Conservation (phyloP, 2,888 invertebrate genomes). For the Theristus sp. region DNA sequence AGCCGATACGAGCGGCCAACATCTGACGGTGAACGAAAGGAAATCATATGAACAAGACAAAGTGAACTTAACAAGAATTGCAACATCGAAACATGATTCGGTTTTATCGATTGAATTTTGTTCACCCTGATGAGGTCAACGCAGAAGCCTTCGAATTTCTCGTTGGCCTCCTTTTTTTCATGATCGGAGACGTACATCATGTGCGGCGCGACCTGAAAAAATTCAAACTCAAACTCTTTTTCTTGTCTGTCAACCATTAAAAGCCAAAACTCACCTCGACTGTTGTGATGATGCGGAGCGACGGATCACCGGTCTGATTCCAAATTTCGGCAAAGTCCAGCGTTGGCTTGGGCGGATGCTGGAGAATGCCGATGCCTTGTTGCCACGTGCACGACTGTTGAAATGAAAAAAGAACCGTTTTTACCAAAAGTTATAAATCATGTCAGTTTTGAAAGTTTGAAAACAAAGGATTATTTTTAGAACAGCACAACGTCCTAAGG, state of each 20-base stretch:
- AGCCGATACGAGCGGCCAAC: constrained; percentile 28
- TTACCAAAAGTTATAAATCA: no score
- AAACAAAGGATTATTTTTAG: no score
- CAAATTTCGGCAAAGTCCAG: not conserved
- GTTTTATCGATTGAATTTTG: no score
- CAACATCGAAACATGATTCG: no score
- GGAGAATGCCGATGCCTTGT: not conserved
- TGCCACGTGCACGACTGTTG: not conserved
- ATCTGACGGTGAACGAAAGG: constrained; percentile 14
- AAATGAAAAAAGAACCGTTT: no score
- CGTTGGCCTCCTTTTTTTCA: constrained; percentile 53
- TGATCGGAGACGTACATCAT: constrained; percentile 42
- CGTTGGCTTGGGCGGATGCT: not conserved
- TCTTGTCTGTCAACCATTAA: no score
- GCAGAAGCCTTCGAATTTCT: constrained; percentile 47
- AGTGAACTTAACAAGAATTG: no score
- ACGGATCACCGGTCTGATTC: not conserved
- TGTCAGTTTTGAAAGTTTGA: no score
- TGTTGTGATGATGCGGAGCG: not conserved
- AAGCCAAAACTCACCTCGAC: no score
- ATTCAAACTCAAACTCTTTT: no score
- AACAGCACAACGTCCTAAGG: no score
- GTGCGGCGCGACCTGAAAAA: not conserved
- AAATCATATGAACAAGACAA: no score
- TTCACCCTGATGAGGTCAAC: constrained; percentile 46